Evolutionary conservation across 2,888 invertebrate genomes (phyloP).

Genomic region (Drosophila flavopinicola): DNA sequence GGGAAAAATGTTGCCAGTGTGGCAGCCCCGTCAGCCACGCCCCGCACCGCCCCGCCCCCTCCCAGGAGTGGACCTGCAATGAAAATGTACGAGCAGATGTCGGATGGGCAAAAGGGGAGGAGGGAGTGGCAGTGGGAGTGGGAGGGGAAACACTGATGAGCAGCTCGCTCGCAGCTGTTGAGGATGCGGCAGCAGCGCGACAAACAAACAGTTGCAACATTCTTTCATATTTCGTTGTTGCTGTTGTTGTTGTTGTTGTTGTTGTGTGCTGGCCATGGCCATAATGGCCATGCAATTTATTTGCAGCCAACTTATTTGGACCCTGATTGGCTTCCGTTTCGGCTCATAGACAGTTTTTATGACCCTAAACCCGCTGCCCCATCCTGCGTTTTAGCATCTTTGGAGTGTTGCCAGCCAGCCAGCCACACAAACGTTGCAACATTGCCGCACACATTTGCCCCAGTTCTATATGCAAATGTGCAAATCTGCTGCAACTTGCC

Average conservation of each 20-base stretch:
- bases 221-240: neutral
- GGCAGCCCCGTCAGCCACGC: constrained; percentile 7
- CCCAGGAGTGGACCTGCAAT: constrained; percentile 56
- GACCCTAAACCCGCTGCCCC: constrained; percentile 3
- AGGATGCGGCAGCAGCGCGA: constrained; percentile 20
- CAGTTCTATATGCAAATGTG: constrained; percentile 30
- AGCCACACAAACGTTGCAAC: constrained; percentile 10
- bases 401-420: constrained; percentile 55
- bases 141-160: constrained; percentile 59
- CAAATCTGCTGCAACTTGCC: constrained; percentile 25
- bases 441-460: constrained; percentile 4
- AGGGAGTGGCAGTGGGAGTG: neutral
- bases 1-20: constrained; percentile 65
- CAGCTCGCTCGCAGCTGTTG: constrained; percentile 11
- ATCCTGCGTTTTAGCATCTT: constrained; percentile 12
- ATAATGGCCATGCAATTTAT: constrained; percentile 69
- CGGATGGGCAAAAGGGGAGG: neutral
- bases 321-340: constrained; percentile 59
- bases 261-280: constrained; percentile 30
- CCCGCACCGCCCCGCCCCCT: neutral
- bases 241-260: neutral
- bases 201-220: constrained; percentile 30
- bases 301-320: constrained; percentile 70
- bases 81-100: constrained; percentile 68
- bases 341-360: constrained; percentile 44